phyloP scores from a whole-genome alignment of 2,797 vertebrate genomes.

The Setipinna tenuifilis region DNA sequence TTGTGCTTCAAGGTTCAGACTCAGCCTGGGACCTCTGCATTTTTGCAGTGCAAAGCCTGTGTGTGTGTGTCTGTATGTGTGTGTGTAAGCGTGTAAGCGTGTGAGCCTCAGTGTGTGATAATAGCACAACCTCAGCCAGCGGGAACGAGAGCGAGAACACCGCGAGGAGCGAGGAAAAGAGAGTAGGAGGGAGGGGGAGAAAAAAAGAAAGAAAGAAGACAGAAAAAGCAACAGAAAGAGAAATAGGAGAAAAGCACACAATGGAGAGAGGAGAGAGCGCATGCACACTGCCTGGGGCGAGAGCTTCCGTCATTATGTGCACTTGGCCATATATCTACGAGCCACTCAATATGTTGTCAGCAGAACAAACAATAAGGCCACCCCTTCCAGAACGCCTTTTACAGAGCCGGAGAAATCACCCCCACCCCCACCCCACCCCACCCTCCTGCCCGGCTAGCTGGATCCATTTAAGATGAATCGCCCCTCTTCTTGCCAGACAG shows the following conservation, averaged over 20 bases:
- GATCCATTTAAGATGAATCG: not conserved
- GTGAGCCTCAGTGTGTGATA: too few relatives aligned
- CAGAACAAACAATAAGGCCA: not conserved
- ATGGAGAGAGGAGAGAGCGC: not conserved
- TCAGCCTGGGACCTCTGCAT: not conserved
- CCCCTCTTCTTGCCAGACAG: not conserved
- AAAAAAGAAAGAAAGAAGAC: not conserved
- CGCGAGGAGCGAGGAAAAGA: not conserved
- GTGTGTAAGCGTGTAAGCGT: too few relatives aligned
- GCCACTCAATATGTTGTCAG: constrained; percentile 10
- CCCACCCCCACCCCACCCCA: not conserved
- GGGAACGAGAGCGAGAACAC: not conserved
- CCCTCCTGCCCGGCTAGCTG: not conserved
- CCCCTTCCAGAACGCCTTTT: not conserved
- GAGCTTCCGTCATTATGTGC: not conserved
- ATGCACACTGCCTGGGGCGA: not conserved
- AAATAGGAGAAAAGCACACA: not conserved
- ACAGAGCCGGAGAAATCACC: not conserved
- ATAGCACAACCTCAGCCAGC: not conserved
- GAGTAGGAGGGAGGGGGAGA: not conserved
- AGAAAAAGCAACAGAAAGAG: not conserved
- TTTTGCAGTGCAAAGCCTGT: not conserved
- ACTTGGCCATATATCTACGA: constrained; percentile 13
- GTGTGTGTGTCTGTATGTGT: too few relatives aligned
- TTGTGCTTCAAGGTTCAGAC: constrained; percentile 4